Base-by-base conservation (phyloP, 2,113 vertebrate genomes). In the Columba janthina region DNA sequence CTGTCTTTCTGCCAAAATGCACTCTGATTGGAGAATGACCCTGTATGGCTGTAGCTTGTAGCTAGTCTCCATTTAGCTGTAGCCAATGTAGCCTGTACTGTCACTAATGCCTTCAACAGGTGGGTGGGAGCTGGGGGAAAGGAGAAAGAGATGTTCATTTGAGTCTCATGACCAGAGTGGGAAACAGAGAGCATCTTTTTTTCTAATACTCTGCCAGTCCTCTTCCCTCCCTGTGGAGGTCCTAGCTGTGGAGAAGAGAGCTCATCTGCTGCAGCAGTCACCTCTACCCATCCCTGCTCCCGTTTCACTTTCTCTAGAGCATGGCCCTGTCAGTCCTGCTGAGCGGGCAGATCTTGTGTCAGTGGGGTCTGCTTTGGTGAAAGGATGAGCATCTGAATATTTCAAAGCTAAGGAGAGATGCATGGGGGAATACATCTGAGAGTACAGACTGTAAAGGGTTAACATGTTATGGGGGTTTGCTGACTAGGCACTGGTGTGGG, bases 1-100 rank as follows among this genome's bases (percentile, higher is more conserved):
- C 16, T 87, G 61, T 87, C 88, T 94, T 92, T 97, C 81, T 89
- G 80, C 78, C 82, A 93, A 95, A 90, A 51, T 0, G 2, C 24
- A 22, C 61, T 73, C 91, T 97, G 98, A 98, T 95, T 29, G 98
- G 98, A 98, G 98, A 98, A 98, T 98, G 98, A 97, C 98, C 98
- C 97, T 95, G 57, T 93, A 62, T 75, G 94, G 62, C 90, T 93
- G 91, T 98, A 98, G 97, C 96, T 48, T 2, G 71, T 98, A 98
- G 97, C 89, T 97, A 96, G 95, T 73, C 85, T 97, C 62, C 87
- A 81, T 93, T 97, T 98, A 98, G 94, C 95, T 96, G 89, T 98
- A 98, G 97, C 95, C 75, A n/a, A 10, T 73, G 29, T 98, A 98
- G 95, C 95, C 88, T 97, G 67, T 93, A 72, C 93, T 94, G 77